Percentiles rank a stretch among this genome's conserved stretches.
Conservation (phyloP, 1,140 invertebrate genomes). For the Babylonia areolata region DNA sequence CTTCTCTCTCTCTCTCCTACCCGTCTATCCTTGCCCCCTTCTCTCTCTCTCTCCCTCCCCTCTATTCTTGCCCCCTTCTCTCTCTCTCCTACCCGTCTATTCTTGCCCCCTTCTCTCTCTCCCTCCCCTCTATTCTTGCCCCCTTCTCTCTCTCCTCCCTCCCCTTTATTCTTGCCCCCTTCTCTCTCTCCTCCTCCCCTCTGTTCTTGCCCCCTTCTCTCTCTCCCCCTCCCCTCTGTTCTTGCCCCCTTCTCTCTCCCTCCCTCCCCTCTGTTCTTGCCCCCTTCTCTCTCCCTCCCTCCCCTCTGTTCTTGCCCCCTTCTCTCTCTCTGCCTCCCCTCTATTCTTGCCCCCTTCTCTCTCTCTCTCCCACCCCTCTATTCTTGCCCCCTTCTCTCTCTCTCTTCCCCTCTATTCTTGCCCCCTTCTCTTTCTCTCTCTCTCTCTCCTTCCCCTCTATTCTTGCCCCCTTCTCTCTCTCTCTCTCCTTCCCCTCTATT, state of each 20-base stretch:
- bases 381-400: not conserved
- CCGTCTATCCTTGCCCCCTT: not conserved
- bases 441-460: too few species aligned
- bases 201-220: too few species aligned
- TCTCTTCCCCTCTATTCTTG: too few species aligned
- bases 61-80: not conserved
- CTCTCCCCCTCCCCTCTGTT: too few species aligned
- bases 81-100: not conserved
- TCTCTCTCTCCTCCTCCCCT: slow-evolving; percentile 27
- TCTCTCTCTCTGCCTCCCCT: too few species aligned
- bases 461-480: too few species aligned
- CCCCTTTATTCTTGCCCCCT: not conserved
- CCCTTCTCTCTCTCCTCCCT: not conserved
- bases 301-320: not conserved
- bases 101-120: not conserved
- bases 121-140: not conserved
- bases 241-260: too few species aligned
- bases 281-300: too few species aligned
- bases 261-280: too few species aligned
- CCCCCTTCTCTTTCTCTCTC: slow-evolving; percentile 1
- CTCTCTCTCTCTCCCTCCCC: not conserved
- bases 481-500: too few species aligned
- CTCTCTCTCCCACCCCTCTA: not conserved
- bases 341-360: not conserved
- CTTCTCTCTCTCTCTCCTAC: not conserved